A percentile compares a stretch with the other conserved stretches of the same genome.
phyloP scores from a whole-genome alignment of 2,113 vertebrate genomes.

The Psittacus erithacus region DNA sequence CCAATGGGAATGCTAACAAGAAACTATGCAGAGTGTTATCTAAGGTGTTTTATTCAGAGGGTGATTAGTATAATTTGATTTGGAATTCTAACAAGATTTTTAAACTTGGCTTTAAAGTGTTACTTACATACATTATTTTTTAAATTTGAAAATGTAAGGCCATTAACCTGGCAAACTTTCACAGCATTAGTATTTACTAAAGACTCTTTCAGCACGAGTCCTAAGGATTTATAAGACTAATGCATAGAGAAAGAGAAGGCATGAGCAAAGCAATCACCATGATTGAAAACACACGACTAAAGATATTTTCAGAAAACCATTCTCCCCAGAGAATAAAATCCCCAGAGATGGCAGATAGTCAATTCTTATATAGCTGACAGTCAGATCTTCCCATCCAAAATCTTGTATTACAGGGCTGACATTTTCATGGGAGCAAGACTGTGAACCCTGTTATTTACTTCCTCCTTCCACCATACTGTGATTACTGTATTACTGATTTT shows the following conservation, averaged over 20 bases:
- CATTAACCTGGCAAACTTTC: background rate
- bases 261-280: background rate
- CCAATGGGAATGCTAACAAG: background rate
- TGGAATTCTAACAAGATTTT: background rate
- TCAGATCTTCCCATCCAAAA: background rate
- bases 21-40: background rate
- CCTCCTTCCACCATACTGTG: background rate
- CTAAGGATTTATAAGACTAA: background rate
- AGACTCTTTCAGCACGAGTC: background rate
- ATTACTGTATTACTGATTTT: background rate
- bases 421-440: background rate
- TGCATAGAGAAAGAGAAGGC: background rate
- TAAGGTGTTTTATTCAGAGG: background rate
- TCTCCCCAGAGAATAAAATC: background rate
- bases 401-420: background rate
- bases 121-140: background rate
- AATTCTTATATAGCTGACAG: background rate
- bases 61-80: background rate
- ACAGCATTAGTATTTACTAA: background rate
- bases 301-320: background rate
- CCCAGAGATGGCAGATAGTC: background rate
- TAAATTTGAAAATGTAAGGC: background rate
- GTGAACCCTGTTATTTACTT: background rate
- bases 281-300: background rate
- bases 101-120: background rate